Evolutionary conservation across 2,797 vertebrate genomes (phyloP).

Genomic region (Melanotaenia nigrans): DNA sequence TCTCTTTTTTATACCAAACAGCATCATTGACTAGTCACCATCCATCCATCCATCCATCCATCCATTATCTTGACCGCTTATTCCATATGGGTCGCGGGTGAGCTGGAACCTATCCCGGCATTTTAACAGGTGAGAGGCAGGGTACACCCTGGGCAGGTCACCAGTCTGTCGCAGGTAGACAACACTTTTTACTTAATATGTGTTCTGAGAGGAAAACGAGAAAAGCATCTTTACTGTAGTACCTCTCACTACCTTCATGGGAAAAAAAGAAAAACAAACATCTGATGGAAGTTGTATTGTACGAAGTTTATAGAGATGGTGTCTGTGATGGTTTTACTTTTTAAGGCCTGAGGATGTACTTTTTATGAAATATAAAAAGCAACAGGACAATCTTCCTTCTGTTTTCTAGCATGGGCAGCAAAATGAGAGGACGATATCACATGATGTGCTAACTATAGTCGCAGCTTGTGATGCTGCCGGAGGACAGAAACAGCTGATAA

Average conservation of each 20-base stretch:
- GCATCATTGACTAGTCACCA: neutral
- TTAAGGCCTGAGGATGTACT: neutral
- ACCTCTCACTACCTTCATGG: neutral
- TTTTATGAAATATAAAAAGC: conserved; percentile 6
- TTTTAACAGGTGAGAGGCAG: too few relatives aligned
- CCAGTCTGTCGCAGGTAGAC: too few relatives aligned
- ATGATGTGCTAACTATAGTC: conserved; percentile 59
- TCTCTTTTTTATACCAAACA: too few relatives aligned
- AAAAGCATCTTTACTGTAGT: neutral
- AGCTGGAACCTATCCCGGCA: too few relatives aligned
- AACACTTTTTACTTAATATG: neutral
- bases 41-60: too few relatives aligned
- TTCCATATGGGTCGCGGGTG: too few relatives aligned
- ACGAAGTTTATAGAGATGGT: neutral
- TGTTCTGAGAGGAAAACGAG: neutral
- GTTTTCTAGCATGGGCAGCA: conserved; percentile 29
- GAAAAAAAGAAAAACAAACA: neutral
- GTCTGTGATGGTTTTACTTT: conserved; percentile 7
- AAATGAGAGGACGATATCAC: conserved; percentile 42
- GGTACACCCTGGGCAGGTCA: too few relatives aligned
- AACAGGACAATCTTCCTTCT: conserved; percentile 37
- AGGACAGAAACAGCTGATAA: conserved; percentile 54
- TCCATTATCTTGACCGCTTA: too few relatives aligned
- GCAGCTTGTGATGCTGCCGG: conserved; percentile 58
- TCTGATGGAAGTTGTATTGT: neutral